Evolutionary conservation across 2,797 vertebrate genomes (phyloP).

Genomic region (Oryzias sinensis): DNA sequence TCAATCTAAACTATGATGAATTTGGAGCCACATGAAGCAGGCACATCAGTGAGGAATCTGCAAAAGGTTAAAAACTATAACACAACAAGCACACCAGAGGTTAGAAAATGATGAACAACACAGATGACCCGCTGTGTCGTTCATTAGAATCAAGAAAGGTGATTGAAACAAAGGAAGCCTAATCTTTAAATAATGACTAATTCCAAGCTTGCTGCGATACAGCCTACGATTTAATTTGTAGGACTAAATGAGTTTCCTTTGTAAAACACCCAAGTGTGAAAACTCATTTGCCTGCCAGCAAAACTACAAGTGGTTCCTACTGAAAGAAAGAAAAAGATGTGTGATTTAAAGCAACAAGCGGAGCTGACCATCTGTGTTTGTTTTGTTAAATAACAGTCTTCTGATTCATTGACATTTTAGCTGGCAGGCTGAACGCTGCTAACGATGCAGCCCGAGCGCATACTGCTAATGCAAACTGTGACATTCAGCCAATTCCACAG

Average conservation of each 20-base stretch:
- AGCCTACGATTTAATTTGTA: slow-evolving; percentile 16
- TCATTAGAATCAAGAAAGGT: slow-evolving; percentile 24
- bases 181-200: slow-evolving; percentile 9
- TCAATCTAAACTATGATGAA: too few relatives aligned
- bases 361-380: slow-evolving; percentile 32
- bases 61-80: slow-evolving; percentile 4
- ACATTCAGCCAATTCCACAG: neutral
- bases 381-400: slow-evolving; percentile 2
- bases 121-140: slow-evolving; percentile 13
- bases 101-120: slow-evolving; percentile 1
- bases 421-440: neutral
- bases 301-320: slow-evolving; percentile 15
- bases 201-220: neutral
- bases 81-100: neutral
- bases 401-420: slow-evolving; percentile 8
- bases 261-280: slow-evolving; percentile 26
- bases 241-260: slow-evolving; percentile 15
- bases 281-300: slow-evolving; percentile 20
- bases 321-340: slow-evolving; percentile 10
- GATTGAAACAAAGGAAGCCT: slow-evolving; percentile 19
- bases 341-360: slow-evolving; percentile 12
- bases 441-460: neutral
- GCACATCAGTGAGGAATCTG: neutral
- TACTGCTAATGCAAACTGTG: slow-evolving; percentile 4
- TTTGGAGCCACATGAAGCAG: too few relatives aligned